Base-by-base conservation (phyloP, 2,888 invertebrate genomes). In the Cinara cedri region DNA sequence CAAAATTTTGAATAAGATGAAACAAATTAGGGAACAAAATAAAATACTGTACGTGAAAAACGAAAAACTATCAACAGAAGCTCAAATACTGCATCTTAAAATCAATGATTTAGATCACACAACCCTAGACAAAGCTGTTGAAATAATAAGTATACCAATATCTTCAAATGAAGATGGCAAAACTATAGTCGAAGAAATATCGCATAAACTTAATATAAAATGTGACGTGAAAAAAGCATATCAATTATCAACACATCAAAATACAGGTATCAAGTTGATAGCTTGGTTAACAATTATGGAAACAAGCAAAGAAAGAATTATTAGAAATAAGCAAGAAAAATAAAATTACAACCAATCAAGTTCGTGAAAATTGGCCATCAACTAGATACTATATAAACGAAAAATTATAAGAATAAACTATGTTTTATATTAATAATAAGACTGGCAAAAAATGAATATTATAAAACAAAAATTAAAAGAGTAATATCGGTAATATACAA, bases 401-500 rank as follows among this genome's bases (percentile, higher is more conserved):
- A 11, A 1, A 34, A 34, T 34, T 62, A 62, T 34, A 8, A 21
- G 34, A 62, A 62, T 62, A 21, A n/a, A n/a, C n/a, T n/a, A n/a
- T n/a, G n/a, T n/a, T n/a, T n/a, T n/a, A n/a, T n/a, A n/a, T n/a
- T n/a, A n/a, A n/a, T n/a, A n/a, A n/a, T n/a, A n/a, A n/a, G 54
- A 54, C n/a, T 54, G 54, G 54, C 54, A 6, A 19, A 54, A 54
- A 54, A 54, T n/a, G 54, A 54, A 54, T 54, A 49, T 49, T 49
- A 49, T 49, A 49, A 49, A 49, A 49, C 14, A n/a, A n/a, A n/a
- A 54, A 16, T 54, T 16, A n/a, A 54, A 54, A 54, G 9, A n/a
- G n/a, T n/a, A 54, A 54, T n/a, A n/a, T 9, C 9, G 54, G 54
- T n/a, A 54, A 54, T 54, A 54, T 54, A 54, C 54, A 54, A n/a